A percentile compares a stretch with the other conserved stretches of the same genome.
These are phyloP conservation scores for Sebastes kiyomatsui DNA, from an alignment of 2,797 vertebrate genomes.

Conservation along the genomic window DNA sequence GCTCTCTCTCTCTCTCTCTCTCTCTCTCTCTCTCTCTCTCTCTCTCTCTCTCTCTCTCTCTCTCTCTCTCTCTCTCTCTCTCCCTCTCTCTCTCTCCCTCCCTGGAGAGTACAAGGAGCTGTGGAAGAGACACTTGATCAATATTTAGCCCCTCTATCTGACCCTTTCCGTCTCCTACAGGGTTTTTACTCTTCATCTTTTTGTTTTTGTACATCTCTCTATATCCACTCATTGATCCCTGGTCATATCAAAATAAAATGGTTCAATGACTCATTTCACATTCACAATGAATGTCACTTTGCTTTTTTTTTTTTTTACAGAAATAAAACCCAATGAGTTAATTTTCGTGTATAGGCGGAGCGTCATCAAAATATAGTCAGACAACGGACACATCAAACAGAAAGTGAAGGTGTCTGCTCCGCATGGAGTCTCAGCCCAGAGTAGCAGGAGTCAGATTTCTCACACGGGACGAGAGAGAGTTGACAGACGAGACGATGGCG, in stretches of 20 bases:
- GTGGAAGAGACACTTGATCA: conserved; percentile 59
- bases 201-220: background rate
- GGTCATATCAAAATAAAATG: background rate
- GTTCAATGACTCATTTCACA: background rate
- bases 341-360: no score
- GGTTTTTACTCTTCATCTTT: background rate
- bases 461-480: no score
- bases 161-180: conserved; percentile 31
- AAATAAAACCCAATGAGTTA: no score
- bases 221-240: conserved; percentile 13
- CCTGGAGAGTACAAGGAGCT: conserved; percentile 16
- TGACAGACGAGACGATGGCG: no score
- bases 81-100: background rate
- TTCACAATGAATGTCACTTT: background rate
- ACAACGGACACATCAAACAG: no score
- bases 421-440: no score
- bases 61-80: no score
- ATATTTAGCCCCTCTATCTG: conserved; percentile 38
- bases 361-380: no score
- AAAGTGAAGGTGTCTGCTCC: no score
- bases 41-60: background rate
- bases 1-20: background rate
- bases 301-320: no score
- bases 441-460: no score
- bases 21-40: background rate